These are phyloP conservation scores for Aproaerema taeniolella DNA, from an alignment of 2,888 invertebrate species.

Conservation along the genomic window DNA sequence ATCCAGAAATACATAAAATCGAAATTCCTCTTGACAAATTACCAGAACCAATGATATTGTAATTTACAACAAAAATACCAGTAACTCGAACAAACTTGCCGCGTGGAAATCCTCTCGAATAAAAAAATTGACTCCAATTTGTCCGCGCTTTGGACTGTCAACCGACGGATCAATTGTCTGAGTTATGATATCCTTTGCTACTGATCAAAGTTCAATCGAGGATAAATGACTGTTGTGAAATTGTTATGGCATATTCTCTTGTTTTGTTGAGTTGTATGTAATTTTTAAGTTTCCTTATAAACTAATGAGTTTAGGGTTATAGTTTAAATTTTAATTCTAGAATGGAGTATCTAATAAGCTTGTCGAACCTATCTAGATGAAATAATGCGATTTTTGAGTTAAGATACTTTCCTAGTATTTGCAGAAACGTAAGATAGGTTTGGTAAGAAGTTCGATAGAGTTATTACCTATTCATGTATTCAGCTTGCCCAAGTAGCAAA, in stretches of 20 bases:
- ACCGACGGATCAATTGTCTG: conserved; percentile 12
- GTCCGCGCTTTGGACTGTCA: conserved; percentile 11
- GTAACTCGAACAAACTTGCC: background rate
- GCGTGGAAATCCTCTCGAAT: background rate
- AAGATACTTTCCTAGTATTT: too few species aligned
- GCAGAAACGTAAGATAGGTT: too few species aligned
- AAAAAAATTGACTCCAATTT: conserved; percentile 13
- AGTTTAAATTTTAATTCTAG: background rate
- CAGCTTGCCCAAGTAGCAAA: too few species aligned
- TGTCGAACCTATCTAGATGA: background rate
- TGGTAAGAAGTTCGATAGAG: too few species aligned
- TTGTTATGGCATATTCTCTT: background rate
- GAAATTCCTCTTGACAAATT: conserved; percentile 2
- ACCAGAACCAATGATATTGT: background rate
- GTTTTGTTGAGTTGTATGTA: background rate
- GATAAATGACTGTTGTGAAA: too few species aligned
- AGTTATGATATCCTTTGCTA: conserved; percentile 16
- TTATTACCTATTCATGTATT: too few species aligned
- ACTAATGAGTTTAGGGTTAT: background rate
- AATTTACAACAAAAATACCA: background rate
- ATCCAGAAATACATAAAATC: background rate
- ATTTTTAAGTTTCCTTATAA: too few species aligned
- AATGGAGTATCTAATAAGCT: background rate
- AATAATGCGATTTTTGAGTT: too few species aligned
- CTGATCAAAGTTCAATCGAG: conserved; percentile 11